Evolutionary conservation across 1,140 invertebrate genomes (phyloP), one percentile per base, ranked within the genome.

Genomic region (Ceratina calcarata): DNA sequence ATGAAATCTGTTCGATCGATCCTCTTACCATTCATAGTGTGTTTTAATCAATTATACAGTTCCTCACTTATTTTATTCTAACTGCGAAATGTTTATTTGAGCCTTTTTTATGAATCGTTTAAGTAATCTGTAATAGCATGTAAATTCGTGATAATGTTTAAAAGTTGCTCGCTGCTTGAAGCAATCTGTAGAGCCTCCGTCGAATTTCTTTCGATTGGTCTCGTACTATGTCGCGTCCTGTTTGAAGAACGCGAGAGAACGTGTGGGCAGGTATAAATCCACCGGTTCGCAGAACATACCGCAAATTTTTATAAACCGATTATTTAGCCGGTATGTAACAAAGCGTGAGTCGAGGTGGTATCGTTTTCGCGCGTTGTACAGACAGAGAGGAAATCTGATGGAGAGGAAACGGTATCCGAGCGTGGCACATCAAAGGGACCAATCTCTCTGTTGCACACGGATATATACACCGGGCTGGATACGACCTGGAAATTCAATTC

Each of bases 301-400:
- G 88, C 89, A 86, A 89, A 89, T 89, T 90, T 90, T 91, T 89
- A 89, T 91, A 91, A 91, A 91, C 85, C 86, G 86, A 90, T 91
- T 90, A 90, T 90, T 87, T 85, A 86, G 67, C 69, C 60, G 82
- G 80, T 79, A 86, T 91, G 89, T 91, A 91, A 91, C 85, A 85
- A 86, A 88, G 83, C 78, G 76, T 72, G 37, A 6, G 67, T 12
- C 51, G 65, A 49, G 49, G 62, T 55, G 66, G 37, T 70, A 70
- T 65, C 74, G 72, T 32, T 55, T 57, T 57, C 49, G 22, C 53
- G 53, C 10, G 27, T 57, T n/a, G 55, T 45, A 45, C 8, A 45
- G 37, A 45, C 37, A n/a, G 15, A n/a, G 66, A 55, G 57, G 18
- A 60, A 22, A 22, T 20, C 18, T 20, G 51, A 68, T 73, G 67